These are phyloP conservation scores for Pionites leucogaster DNA, from an alignment of 2,113 vertebrate genomes.

Conservation along the genomic window DNA sequence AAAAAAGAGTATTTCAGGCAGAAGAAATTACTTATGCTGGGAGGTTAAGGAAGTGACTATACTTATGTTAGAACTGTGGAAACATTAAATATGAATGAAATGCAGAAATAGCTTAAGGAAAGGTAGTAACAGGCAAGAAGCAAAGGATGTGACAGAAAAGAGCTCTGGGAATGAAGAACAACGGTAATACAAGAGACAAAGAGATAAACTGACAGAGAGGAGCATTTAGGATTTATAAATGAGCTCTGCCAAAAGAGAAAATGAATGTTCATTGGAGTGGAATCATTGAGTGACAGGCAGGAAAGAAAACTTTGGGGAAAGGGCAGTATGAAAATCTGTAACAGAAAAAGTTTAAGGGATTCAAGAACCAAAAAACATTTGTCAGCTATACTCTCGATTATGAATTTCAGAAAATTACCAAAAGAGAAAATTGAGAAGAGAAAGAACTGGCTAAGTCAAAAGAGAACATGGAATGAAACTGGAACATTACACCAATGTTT, in stretches of 20 bases:
- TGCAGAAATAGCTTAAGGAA: conserved; percentile 62
- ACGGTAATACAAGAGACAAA: conserved; percentile 16
- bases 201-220: conserved; percentile 45
- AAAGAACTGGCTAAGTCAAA: neutral
- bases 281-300: conserved; percentile 4
- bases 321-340: neutral
- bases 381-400: neutral
- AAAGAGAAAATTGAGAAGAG: neutral
- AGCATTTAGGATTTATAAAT: conserved; percentile 61
- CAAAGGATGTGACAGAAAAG: conserved; percentile 63
- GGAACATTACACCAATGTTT: neutral
- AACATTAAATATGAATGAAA: conserved; percentile 70
- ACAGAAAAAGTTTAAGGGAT: neutral
- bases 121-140: conserved; percentile 52
- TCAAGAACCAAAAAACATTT: neutral
- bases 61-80: conserved; percentile 56
- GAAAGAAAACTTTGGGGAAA: neutral
- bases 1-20: conserved; percentile 30
- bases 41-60: conserved; percentile 54
- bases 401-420: neutral
- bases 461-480: neutral
- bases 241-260: conserved; percentile 40
- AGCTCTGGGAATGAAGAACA: conserved; percentile 53
- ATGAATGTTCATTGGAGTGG: conserved; percentile 9
- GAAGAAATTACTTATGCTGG: conserved; percentile 55